Base-by-base conservation (phyloP, 2,888 invertebrate species). In the Pammene fasciana region DNA sequence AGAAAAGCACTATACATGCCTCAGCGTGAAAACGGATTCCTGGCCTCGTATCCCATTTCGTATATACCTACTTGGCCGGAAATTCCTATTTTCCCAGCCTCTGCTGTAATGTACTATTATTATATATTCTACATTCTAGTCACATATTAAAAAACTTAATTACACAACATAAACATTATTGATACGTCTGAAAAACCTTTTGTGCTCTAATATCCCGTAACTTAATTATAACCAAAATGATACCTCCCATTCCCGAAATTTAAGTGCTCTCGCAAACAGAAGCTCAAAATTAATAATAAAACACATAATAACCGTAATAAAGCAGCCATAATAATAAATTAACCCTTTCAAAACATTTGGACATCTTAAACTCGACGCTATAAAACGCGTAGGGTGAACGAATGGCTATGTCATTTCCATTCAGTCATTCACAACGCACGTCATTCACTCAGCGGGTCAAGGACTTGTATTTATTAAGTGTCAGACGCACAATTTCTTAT, bases 401-500 rank as follows among this genome's bases (percentile, higher is more conserved):
- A 68, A 59, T 54, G 52, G 26, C 6, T 45, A 59, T 54, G 67
- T 38, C 61, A 46, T 52, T 65, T 34, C 18, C 67, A 54, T 68
- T 64, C 68, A 45, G 45, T 68, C 64, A 64, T 64, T 64, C 57
- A 62, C 18, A 26, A 26, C 26, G 26, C 26, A 52, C 45, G 68
- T 68, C 68, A 46, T 64, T 68, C 67, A 62, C 54, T 55, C 48
- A 68, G 9, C 18, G 52, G 68, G 68, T 68, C 68, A 68, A 68
- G 68, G 64, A 52, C 50, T 50, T 64, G 48, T 68, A 68, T 64
- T 68, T 68, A 68, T 64, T 64, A 57, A 68, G 50, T 68, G 68
- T 64, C 68, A 68, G 43, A 34, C 57, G 18, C 68, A 68, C 43
- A 48, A 56, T 64, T 18, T 43, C 57, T 55, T 67, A 60, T 67